phyloP scores from a whole-genome alignment of 2,888 invertebrate genomes.

The Slavum lentiscoides region DNA sequence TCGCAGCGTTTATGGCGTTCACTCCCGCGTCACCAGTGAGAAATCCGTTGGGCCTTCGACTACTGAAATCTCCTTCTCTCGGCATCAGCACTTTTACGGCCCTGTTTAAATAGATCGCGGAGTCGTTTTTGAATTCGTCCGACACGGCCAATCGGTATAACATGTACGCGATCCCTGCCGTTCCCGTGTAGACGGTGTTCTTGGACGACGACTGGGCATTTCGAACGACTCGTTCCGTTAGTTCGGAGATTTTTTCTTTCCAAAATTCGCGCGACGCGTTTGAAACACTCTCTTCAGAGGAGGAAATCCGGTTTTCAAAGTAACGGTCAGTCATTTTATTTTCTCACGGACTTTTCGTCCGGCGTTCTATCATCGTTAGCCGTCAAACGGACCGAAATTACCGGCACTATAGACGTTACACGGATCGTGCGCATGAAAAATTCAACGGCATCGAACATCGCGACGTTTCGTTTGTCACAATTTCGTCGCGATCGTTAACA shows the following conservation, averaged over 20 bases:
- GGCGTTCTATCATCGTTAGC: background rate
- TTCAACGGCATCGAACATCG: no score
- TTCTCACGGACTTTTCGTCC: background rate
- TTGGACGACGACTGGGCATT: slow-evolving; percentile 59
- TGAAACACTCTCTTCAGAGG: background rate
- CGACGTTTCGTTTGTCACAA: no score
- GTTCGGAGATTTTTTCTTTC: slow-evolving; percentile 51
- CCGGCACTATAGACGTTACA: no score
- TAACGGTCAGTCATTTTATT: slow-evolving; percentile 17
- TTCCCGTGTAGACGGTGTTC: slow-evolving; percentile 66
- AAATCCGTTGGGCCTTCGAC: slow-evolving; percentile 64
- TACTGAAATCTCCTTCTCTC: slow-evolving; percentile 64
- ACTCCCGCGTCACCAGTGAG: slow-evolving; percentile 80
- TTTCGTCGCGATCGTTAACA: no score
- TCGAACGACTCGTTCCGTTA: slow-evolving; percentile 57
- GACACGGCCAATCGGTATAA: slow-evolving; percentile 71
- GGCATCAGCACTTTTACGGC: slow-evolving; percentile 66
- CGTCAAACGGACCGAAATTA: background rate
- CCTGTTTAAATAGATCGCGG: slow-evolving; percentile 64
- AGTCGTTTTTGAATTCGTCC: slow-evolving; percentile 62
- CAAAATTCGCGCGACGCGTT: slow-evolving; percentile 34
- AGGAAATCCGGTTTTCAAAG: slow-evolving; percentile 1
- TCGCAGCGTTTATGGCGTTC: slow-evolving; percentile 71
- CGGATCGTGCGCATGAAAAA: no score
- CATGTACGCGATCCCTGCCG: slow-evolving; percentile 76